phyloP scores from a whole-genome alignment of 37 sponge, comb jelly and placozoan genomes.

The Mnemiopsis leidyi region DNA sequence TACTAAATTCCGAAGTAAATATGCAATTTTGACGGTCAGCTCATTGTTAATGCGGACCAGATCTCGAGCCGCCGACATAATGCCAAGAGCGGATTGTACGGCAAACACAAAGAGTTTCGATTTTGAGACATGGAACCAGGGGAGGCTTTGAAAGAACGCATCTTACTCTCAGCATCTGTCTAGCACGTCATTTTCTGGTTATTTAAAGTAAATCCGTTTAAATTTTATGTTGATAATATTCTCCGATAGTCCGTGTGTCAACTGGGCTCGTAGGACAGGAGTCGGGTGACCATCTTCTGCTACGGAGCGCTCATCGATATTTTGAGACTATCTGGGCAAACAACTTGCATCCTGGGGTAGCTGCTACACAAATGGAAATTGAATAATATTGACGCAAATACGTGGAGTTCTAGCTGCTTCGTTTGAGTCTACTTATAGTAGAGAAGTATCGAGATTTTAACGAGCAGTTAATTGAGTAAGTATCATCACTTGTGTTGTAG shows the following conservation, averaged over 20 bases:
- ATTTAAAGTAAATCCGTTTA: too few relatives aligned
- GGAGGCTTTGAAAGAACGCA: background rate
- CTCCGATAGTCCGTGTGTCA: too few relatives aligned
- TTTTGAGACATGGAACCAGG: background rate
- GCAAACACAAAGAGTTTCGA: background rate
- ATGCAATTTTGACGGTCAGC: too few relatives aligned
- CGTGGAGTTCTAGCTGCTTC: background rate
- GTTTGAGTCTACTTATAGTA: background rate
- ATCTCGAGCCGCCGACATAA: background rate
- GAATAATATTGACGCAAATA: background rate
- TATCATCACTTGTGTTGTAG: background rate
- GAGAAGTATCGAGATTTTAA: background rate
- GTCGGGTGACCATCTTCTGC: background rate
- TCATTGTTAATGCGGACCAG: too few relatives aligned
- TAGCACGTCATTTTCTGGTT: too few relatives aligned
- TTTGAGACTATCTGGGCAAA: background rate
- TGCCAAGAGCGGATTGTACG: background rate
- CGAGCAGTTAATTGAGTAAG: background rate
- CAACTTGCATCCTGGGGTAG: background rate
- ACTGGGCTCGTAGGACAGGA: background rate
- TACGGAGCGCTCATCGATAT: background rate
- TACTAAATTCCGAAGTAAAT: too few relatives aligned
- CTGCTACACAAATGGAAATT: background rate
- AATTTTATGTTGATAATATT: too few relatives aligned
- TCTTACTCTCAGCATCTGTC: background rate